phyloP scores from a whole-genome alignment of 1,140 invertebrate genomes.

The Holcopasites calliopsidis region DNA sequence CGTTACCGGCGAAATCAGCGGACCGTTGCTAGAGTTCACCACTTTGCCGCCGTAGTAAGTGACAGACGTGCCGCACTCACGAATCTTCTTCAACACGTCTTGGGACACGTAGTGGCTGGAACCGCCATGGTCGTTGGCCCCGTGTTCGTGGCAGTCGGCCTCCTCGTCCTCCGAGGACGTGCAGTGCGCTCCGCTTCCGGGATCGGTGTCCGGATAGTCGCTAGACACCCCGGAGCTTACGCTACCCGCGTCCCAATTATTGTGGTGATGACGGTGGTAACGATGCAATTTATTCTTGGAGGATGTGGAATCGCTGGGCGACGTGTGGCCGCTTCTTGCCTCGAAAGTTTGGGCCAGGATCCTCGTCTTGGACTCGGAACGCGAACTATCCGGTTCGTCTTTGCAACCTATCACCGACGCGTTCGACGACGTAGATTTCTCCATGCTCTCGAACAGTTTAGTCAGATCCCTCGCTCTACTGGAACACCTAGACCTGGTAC shows the following conservation, averaged over 20 bases:
- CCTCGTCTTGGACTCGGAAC: slow-evolving; percentile 73
- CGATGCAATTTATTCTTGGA: slow-evolving; percentile 62
- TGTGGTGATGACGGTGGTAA: slow-evolving; percentile 60
- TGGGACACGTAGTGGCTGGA: slow-evolving; percentile 84
- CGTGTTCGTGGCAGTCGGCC: slow-evolving; percentile 64
- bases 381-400: slow-evolving; percentile 58
- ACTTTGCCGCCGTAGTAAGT: slow-evolving; percentile 93
- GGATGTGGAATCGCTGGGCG: slow-evolving; percentile 70
- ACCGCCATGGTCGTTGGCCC: slow-evolving; percentile 61
- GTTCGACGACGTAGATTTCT: slow-evolving; percentile 59
- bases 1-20: slow-evolving; percentile 83
- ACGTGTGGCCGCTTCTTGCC: slow-evolving; percentile 72
- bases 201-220: slow-evolving; percentile 79
- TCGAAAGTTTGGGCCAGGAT: slow-evolving; percentile 76
- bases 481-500: slow-evolving; percentile 71
- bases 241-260: slow-evolving; percentile 78
- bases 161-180: slow-evolving; percentile 76
- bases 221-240: slow-evolving; percentile 80
- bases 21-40: slow-evolving; percentile 84
- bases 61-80: slow-evolving; percentile 90
- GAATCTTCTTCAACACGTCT: slow-evolving; percentile 91
- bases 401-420: slow-evolving; percentile 48
- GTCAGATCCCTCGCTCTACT: slow-evolving; percentile 76
- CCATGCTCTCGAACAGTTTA: slow-evolving; percentile 73
- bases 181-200: slow-evolving; percentile 72